Evolutionary conservation across 2,888 invertebrate species (phyloP), one percentile per base, ranked within the genome.

Genomic region (Campaea margaritaria): DNA sequence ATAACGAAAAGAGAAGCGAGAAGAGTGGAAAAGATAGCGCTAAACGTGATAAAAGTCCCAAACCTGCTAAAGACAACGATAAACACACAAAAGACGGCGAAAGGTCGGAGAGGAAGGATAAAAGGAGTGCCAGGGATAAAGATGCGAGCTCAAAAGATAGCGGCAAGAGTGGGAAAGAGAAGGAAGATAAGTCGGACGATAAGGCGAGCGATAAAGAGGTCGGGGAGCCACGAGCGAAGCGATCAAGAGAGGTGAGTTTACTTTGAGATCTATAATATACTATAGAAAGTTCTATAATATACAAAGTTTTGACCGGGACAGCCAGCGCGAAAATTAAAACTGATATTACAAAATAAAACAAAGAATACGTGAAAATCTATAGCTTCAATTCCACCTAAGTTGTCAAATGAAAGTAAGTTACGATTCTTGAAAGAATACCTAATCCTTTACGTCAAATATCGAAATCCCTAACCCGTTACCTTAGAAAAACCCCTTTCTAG

Each of bases 161-260:
- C 28, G 45, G 39, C 1, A 51, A 64, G 50, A 64, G 9, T 16
- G 43, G 41, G 31, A 63, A 58, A 50, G 62, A 44, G 38, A 59
- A 46, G 34, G 44, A 52, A 27, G 60, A 52, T 36, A 49, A 42
- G n/a, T 21, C 58, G 3, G 56, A 65, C 12, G 63, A 59, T 13
- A 61, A 58, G 31, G 38, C 45, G n/a, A 58, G 34, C 58, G 42
- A n/a, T 13, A 68, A 65, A 49, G 50, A 50, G 13, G 55, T 63
- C 0, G 78, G 73, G 0, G 92, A 91, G 63, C 89, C 90, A 0
- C 75, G 89, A 69, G 89, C 90, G 42, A 91, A 91, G 70, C 76
- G 91, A 70, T 84, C 86, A 75, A 86, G 91, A 85, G 91, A 91
- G 85, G 91, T 91, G 44, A 72, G 78, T 70, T 43, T 16, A 21